Percentiles rank a stretch among this genome's conserved stretches.
These are phyloP conservation scores for Arremon aurantiirostris DNA, from an alignment of 2,797 vertebrate species.

Conservation along the genomic window DNA sequence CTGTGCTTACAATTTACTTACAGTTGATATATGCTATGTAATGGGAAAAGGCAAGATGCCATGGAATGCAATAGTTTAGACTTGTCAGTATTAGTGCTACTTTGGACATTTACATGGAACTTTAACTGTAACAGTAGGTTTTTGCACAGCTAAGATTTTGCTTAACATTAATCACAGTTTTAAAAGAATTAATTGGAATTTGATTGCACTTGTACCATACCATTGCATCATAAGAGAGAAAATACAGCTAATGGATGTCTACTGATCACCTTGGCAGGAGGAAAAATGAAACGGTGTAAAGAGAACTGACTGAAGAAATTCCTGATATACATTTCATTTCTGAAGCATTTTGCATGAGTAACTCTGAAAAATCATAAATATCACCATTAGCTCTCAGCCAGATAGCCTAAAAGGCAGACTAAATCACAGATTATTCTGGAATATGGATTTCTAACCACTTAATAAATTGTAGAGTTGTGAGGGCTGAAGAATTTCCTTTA, in stretches of 20 bases:
- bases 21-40: not conserved
- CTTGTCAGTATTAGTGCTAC: not conserved
- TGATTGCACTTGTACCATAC: not conserved
- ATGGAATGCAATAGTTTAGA: not conserved
- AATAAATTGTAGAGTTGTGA: not conserved
- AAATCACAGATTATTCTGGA: not conserved
- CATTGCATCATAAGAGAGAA: not conserved
- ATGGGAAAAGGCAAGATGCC: not conserved
- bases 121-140: not conserved
- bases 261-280: not conserved
- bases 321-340: not conserved
- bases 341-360: not conserved
- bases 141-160: not conserved
- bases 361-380: not conserved
- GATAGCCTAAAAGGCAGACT: not conserved
- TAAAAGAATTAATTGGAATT: not conserved
- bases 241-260: not conserved
- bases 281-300: not conserved
- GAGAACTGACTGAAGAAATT: not conserved
- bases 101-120: not conserved
- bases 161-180: slow-evolving; percentile 4
- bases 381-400: not conserved
- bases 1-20: not conserved
- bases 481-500: not conserved
- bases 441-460: not conserved